A percentile compares a stretch with the other conserved stretches of the same genome.
These are phyloP conservation scores for Drosophila repletoides DNA, from an alignment of 1,140 invertebrate genomes.

Conservation along the genomic window DNA sequence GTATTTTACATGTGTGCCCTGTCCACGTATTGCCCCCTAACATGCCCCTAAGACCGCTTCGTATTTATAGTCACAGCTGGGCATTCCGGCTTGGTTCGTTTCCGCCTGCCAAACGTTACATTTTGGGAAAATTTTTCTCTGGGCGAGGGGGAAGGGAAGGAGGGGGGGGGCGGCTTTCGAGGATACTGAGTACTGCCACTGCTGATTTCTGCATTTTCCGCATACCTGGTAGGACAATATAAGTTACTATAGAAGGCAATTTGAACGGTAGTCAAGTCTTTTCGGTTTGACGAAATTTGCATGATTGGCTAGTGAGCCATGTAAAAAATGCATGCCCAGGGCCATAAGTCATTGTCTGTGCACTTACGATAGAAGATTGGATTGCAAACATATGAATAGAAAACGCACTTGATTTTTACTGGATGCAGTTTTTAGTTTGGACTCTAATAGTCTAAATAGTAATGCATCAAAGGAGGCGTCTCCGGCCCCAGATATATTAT, in stretches of 20 bases:
- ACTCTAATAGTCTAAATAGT: no score
- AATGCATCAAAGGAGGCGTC: no score
- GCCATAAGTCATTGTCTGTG: constrained; percentile 35
- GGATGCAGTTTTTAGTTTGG: no score
- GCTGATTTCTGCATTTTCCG: constrained; percentile 11
- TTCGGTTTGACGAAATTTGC: constrained; percentile 38
- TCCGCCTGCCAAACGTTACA: constrained; percentile 63
- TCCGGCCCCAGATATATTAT: no score
- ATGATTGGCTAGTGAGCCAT: constrained; percentile 49
- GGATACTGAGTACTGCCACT: background rate
- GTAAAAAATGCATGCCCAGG: constrained; percentile 41
- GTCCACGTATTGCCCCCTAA: background rate
- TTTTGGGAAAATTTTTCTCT: constrained; percentile 38
- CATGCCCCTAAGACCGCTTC: background rate
- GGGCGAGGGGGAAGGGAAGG: constrained; percentile 11
- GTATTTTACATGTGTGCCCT: constrained; percentile 61
- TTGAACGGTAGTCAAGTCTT: no score
- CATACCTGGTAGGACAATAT: constrained; percentile 57
- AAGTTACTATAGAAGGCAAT: constrained; percentile 67
- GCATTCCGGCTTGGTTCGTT: constrained; percentile 34
- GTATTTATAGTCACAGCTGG: constrained; percentile 2
- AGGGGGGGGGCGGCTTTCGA: background rate
- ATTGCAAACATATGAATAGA: constrained; percentile 23
- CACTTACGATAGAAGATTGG: constrained; percentile 4
- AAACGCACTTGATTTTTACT: constrained; percentile 11